Evolutionary conservation across 30 jellyfish, hydroid and myxozoan genomes (phyloP).

Genomic region (Phacellophora camtschatica): DNA sequence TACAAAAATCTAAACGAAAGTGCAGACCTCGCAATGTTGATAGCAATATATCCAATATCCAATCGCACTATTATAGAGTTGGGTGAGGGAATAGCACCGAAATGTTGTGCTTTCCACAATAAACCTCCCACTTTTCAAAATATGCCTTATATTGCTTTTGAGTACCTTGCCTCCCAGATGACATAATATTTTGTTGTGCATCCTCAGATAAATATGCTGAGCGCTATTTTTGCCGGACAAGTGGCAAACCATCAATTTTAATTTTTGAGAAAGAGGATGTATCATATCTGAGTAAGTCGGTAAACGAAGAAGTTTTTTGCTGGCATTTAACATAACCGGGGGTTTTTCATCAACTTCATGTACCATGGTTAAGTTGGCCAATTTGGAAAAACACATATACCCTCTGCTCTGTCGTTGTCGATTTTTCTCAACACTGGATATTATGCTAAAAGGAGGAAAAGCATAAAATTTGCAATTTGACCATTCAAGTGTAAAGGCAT

Average conservation of each 20-base stretch:
- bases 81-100: neutral
- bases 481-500: slow-evolving; percentile 37
- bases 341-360: neutral
- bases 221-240: slow-evolving; percentile 20
- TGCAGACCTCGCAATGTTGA: slow-evolving; percentile 54
- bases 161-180: slow-evolving; percentile 51
- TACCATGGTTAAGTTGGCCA: slow-evolving; percentile 62
- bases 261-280: slow-evolving; percentile 20
- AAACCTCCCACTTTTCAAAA: neutral
- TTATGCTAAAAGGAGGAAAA: slow-evolving; percentile 21
- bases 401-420: slow-evolving; percentile 1
- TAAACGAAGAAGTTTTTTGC: neutral
- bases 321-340: neutral
- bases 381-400: slow-evolving; percentile 3
- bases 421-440: neutral
- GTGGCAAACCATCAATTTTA: slow-evolving; percentile 13
- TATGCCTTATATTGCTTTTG: slow-evolving; percentile 17
- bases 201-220: neutral
- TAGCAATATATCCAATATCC: slow-evolving; percentile 41
- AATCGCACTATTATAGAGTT: neutral
- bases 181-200: neutral
- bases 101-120: neutral
- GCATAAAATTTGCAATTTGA: slow-evolving; percentile 1
- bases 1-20: slow-evolving; percentile 48
- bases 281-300: slow-evolving; percentile 10